phyloP scores from a whole-genome alignment of 2,797 vertebrate species.

The Sebastes matsubarae region DNA sequence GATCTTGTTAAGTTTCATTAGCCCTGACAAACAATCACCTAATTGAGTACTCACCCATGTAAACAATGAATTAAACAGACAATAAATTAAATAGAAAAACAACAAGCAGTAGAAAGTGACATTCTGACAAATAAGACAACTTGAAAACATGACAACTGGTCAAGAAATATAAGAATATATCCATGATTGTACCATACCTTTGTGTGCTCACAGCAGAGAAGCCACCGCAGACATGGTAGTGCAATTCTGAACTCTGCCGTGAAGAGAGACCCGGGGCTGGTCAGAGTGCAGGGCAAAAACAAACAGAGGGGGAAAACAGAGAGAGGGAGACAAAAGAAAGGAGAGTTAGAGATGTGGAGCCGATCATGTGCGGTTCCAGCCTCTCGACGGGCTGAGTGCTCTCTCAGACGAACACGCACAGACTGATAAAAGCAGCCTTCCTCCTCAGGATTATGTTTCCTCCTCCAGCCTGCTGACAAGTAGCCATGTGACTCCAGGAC shows the following conservation, averaged over 20 bases:
- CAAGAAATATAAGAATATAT: slow-evolving; percentile 5
- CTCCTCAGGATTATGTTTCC: slow-evolving; percentile 82
- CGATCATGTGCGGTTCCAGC: slow-evolving; percentile 17
- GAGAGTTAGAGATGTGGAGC: slow-evolving; percentile 56
- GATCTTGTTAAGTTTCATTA: slow-evolving; percentile 5
- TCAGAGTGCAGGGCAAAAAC: slow-evolving; percentile 68
- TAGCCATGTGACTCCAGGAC: slow-evolving; percentile 82
- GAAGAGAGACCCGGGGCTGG: slow-evolving; percentile 60
- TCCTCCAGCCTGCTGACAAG: slow-evolving; percentile 80
- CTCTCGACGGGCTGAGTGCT: slow-evolving; percentile 26
- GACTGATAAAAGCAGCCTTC: slow-evolving; percentile 80
- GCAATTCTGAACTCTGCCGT: slow-evolving; percentile 77
- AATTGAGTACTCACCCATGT: neutral
- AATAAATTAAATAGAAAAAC: neutral
- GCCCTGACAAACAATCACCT: neutral
- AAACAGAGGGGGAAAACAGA: slow-evolving; percentile 47
- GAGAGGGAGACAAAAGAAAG: slow-evolving; percentile 31
- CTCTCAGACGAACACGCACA: slow-evolving; percentile 48
- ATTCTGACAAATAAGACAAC: neutral
- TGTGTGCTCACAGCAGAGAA: slow-evolving; percentile 81
- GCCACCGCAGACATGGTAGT: slow-evolving; percentile 81
- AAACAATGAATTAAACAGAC: slow-evolving; percentile 11
- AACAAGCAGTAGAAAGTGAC: neutral
- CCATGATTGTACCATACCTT: slow-evolving; percentile 72
- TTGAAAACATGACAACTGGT: neutral